Evolutionary conservation across 2,113 vertebrate genomes (phyloP), one percentile per base, ranked within the genome.

Genomic region (Tachycineta bicolor): DNA sequence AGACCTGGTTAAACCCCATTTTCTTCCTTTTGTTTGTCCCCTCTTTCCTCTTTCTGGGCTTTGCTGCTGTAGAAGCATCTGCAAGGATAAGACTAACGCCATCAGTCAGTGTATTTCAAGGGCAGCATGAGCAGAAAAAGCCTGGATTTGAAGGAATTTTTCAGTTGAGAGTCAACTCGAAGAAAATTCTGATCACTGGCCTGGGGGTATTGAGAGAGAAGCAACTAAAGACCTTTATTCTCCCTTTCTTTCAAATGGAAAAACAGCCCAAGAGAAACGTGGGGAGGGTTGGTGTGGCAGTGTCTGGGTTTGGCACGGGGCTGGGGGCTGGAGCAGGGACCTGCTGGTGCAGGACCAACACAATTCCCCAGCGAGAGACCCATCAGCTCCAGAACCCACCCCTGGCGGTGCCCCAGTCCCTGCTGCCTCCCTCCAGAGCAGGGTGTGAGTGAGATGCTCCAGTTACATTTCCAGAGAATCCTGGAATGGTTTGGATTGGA

Each of bases 121-220:
- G 21, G 34, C n/a, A 25, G 28, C 22, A 26, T 1, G 52, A 23
- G 20, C 37, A 82, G 65, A 75, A 76, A 39, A 4, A 21, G 24
- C 15, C 37, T 65, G 0, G 0, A 11, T 3, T 22, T 1, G 2
- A 28, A 59, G 44, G 39, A 37, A 3, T 11, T 34, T 70, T 85
- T 29, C 14, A 52, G 13, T 19, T 43, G 14, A 55, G 29, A 33
- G 5, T 29, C 39, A 73, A 39, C 6, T 4, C 6, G 1, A 20
- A 65, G 46, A 73, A 69, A 81, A 34, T 31, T 47, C 52, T 76
- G 16, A 31, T 46, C 9, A 1, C 12, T 69, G 39, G 14, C 37
- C 37, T 24, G 8, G 5, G 14, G 5, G 3, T 52, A 34, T 5
- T 39, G 18, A 70, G 23, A 1, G 28, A 63, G 33, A 50, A 46